These are phyloP conservation scores for Battus philenor DNA, from an alignment of 1,140 invertebrate genomes.

Conservation along the genomic window DNA sequence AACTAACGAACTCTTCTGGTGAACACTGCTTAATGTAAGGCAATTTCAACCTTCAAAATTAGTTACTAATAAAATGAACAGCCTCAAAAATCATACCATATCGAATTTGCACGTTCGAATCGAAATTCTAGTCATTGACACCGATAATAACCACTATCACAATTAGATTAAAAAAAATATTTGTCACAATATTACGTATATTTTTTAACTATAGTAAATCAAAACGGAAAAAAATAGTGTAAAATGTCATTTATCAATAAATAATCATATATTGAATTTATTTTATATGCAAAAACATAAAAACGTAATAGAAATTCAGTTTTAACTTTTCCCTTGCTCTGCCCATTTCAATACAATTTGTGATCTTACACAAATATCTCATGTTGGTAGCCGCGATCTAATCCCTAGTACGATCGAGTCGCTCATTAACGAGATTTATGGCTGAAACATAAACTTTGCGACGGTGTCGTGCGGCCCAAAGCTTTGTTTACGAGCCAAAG, in stretches of 20 bases:
- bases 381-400: conserved; percentile 44
- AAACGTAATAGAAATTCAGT: background rate
- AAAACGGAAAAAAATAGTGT: too few species aligned
- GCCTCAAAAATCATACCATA: too few species aligned
- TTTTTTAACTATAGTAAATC: too few species aligned
- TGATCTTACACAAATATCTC: conserved; percentile 30
- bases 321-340: conserved; percentile 12
- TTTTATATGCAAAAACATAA: background rate
- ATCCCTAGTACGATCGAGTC: conserved; percentile 57
- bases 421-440: conserved; percentile 73
- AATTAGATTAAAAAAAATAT: too few species aligned
- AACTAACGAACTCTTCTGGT: conserved; percentile 25
- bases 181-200: too few species aligned
- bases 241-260: too few species aligned
- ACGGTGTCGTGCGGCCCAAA: conserved; percentile 47
- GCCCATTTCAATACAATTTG: conserved; percentile 23
- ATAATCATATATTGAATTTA: background rate
- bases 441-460: conserved; percentile 55
- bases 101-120: too few species aligned
- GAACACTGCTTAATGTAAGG: conserved; percentile 19
- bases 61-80: background rate
- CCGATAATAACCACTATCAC: too few species aligned
- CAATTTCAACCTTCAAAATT: background rate
- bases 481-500: conserved; percentile 64
- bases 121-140: too few species aligned